Percentiles rank a stretch among this genome's conserved stretches.
These are phyloP conservation scores for Marronus borbonicus DNA, from an alignment of 2,888 invertebrate species.

Conservation along the genomic window DNA sequence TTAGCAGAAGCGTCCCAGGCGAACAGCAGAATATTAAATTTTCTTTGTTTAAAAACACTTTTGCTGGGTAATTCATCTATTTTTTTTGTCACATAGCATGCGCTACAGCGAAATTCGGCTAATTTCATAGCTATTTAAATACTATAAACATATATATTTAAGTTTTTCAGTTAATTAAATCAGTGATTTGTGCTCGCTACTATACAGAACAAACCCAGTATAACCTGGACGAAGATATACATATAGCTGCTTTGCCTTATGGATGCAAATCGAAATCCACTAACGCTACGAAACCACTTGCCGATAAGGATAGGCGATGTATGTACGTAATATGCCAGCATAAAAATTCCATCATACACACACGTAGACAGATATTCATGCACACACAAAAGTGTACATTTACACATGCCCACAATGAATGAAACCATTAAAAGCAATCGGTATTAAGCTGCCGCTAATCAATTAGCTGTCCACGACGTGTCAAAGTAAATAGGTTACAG, in stretches of 20 bases:
- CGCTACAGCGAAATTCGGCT: no score
- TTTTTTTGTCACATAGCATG: no score
- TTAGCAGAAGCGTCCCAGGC: no score
- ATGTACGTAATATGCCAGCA: constrained; percentile 13
- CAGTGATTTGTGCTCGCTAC: neutral
- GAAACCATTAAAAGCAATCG: constrained; percentile 47
- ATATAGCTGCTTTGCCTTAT: neutral
- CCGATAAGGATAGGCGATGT: neutral
- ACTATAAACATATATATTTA: no score
- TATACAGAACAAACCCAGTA: neutral
- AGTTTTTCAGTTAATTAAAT: no score
- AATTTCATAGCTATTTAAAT: no score
- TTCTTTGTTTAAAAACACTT: no score
- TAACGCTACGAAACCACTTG: neutral
- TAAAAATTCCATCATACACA: constrained; percentile 8
- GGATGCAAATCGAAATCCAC: constrained; percentile 4
- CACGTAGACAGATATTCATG: neutral
- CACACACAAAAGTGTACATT: neutral
- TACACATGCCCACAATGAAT: constrained; percentile 17
- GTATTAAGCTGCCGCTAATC: constrained; percentile 49
- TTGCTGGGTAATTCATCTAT: no score
- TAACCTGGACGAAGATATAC: constrained; percentile 1
- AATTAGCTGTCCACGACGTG: constrained; percentile 52
- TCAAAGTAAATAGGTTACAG: constrained; percentile 52
- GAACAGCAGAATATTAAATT: no score